Percentiles rank a stretch among this genome's conserved stretches.
These are phyloP conservation scores for Ditula angustiorana DNA, from an alignment of 2,888 invertebrate species.

Conservation along the genomic window DNA sequence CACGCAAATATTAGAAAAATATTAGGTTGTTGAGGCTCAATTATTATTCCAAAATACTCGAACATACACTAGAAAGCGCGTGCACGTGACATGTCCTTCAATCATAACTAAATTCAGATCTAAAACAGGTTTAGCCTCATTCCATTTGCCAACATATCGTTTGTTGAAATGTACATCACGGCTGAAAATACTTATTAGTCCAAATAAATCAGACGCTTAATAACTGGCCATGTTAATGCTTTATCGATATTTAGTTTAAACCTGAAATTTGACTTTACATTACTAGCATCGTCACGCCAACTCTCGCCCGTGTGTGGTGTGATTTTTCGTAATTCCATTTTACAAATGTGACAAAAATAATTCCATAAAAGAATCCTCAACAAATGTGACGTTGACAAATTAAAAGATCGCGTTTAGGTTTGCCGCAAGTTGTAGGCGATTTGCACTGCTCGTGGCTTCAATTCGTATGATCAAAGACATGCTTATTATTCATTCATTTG, in stretches of 20 bases:
- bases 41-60: too few species aligned
- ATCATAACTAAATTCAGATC: too few species aligned
- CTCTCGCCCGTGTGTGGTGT: slow-evolving; percentile 4
- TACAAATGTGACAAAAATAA: slow-evolving; percentile 35
- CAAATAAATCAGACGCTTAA: too few species aligned
- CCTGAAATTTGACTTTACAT: background rate
- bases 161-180: background rate
- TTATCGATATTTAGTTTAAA: background rate
- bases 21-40: too few species aligned
- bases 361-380: slow-evolving; percentile 36
- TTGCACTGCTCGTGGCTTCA: too few species aligned
- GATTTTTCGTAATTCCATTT: slow-evolving; percentile 34
- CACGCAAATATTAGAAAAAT: too few species aligned
- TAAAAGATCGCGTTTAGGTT: slow-evolving; percentile 38
- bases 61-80: background rate
- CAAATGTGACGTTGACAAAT: slow-evolving; percentile 42
- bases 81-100: background rate
- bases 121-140: background rate
- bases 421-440: slow-evolving; percentile 22
- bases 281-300: background rate
- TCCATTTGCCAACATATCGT: background rate
- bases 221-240: too few species aligned
- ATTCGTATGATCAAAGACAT: too few species aligned
- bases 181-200: too few species aligned
- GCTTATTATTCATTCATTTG: too few species aligned